phyloP scores from a whole-genome alignment of 2,797 vertebrate species.

The Oreonectes daqikongensis region DNA sequence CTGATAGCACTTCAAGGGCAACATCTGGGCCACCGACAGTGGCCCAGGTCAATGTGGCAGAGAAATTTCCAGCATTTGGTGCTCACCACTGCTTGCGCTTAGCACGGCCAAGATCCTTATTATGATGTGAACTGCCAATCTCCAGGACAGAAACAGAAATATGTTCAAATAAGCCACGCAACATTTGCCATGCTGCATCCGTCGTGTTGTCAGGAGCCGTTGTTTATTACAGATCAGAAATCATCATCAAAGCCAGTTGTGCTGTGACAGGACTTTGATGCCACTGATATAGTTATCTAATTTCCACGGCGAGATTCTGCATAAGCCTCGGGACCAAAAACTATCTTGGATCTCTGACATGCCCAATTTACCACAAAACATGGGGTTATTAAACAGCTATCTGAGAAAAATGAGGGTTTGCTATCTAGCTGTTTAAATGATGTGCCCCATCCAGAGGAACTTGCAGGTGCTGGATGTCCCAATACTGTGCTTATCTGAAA shows the following conservation, averaged over 20 bases:
- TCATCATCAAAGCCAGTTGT: constrained; percentile 23
- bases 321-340: constrained; percentile 13
- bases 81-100: background rate
- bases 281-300: constrained; percentile 12
- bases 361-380: constrained; percentile 39
- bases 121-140: constrained; percentile 14
- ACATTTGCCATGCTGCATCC: constrained; percentile 29
- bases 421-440: constrained; percentile 43
- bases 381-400: constrained; percentile 16
- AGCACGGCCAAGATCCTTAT: constrained; percentile 20
- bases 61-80: constrained; percentile 16
- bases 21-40: constrained; percentile 37
- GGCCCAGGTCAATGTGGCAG: background rate
- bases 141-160: constrained; percentile 41
- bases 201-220: constrained; percentile 10
- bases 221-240: constrained; percentile 4
- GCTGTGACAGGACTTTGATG: constrained; percentile 2
- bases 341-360: constrained; percentile 28
- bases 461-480: constrained; percentile 26
- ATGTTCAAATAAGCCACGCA: constrained; percentile 25
- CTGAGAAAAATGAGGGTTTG: no score
- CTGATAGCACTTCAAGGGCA: constrained; percentile 20
- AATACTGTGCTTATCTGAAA: constrained; percentile 38
- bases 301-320: constrained; percentile 31
- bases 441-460: constrained; percentile 30